Evolutionary conservation across 1,140 invertebrate species (phyloP).

Genomic region (Dendroctonus valens): DNA sequence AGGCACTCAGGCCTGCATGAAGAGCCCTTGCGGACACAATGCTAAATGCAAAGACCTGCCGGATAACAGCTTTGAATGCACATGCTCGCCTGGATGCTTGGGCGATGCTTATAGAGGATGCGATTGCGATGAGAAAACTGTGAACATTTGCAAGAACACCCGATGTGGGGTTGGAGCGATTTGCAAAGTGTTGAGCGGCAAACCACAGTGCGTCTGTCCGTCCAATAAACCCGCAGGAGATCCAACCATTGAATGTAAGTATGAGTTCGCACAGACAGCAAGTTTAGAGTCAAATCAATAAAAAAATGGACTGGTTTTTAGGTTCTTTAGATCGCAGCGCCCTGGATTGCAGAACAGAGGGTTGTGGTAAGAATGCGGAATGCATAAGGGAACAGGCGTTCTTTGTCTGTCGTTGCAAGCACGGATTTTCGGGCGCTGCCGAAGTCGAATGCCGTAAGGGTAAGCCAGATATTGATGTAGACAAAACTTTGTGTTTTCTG

Average conservation of each 20-base stretch:
- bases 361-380: constrained; percentile 78
- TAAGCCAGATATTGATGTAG: constrained; percentile 54
- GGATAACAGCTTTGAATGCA: constrained; percentile 73
- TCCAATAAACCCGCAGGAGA: constrained; percentile 77
- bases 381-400: constrained; percentile 75
- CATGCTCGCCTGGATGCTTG: constrained; percentile 72
- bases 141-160: constrained; percentile 67
- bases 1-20: constrained; percentile 67
- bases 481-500: neutral
- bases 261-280: neutral
- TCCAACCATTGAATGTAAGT: constrained; percentile 80
- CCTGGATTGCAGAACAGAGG: constrained; percentile 75
- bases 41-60: constrained; percentile 72
- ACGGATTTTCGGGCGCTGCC: constrained; percentile 70
- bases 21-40: constrained; percentile 82
- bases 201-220: constrained; percentile 81
- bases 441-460: constrained; percentile 74
- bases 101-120: constrained; percentile 81
- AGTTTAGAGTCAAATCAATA: neutral
- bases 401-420: constrained; percentile 79
- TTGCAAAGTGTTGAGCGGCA: constrained; percentile 67
- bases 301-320: constrained; percentile 45
- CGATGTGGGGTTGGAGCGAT: constrained; percentile 79
- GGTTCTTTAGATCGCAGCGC: constrained; percentile 64
- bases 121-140: constrained; percentile 63